Conservation (phyloP, 2,888 invertebrate genomes). For the Caenorhabditis sp. region DNA sequence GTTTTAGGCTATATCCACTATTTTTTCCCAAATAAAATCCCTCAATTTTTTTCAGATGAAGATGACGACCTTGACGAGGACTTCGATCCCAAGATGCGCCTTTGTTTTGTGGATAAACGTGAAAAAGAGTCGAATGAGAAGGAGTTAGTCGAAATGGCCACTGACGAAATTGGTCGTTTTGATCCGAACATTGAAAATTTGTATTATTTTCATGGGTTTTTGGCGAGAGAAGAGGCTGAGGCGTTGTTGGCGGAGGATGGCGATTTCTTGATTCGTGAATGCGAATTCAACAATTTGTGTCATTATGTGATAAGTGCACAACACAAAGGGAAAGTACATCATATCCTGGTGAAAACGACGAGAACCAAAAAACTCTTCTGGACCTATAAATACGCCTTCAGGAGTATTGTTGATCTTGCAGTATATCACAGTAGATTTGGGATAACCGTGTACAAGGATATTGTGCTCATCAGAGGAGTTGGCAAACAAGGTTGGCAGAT, state of each 20-base stretch:
- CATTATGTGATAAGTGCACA: slow-evolving; percentile 41
- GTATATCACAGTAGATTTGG: slow-evolving; percentile 39
- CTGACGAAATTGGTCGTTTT: slow-evolving; percentile 43
- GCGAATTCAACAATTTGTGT: slow-evolving; percentile 24
- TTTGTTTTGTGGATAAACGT: too few relatives aligned
- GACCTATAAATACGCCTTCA: slow-evolving; percentile 48
- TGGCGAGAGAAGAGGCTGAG: slow-evolving; percentile 40
- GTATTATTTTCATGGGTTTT: slow-evolving; percentile 48
- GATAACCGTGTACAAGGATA: slow-evolving; percentile 20
- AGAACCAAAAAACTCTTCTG: slow-evolving; percentile 48
- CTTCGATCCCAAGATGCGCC: too few relatives aligned
- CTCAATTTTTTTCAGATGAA: background rate
- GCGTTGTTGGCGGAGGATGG: slow-evolving; percentile 38
- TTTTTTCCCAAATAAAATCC: too few relatives aligned
- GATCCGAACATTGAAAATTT: slow-evolving; percentile 43
- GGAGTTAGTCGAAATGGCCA: slow-evolving; percentile 14
- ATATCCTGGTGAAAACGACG: slow-evolving; percentile 46
- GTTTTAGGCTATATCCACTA: too few relatives aligned
- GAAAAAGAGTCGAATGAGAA: too few relatives aligned
- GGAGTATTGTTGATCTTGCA: slow-evolving; percentile 44
- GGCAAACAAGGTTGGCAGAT: slow-evolving; percentile 43
- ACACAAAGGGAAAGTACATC: slow-evolving; percentile 16
- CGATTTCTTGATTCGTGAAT: slow-evolving; percentile 49
- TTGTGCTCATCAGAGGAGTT: slow-evolving; percentile 18
- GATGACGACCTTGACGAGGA: too few relatives aligned